These are phyloP conservation scores for Toxonevra muliebris DNA, from an alignment of 2,888 invertebrate genomes.

Conservation along the genomic window DNA sequence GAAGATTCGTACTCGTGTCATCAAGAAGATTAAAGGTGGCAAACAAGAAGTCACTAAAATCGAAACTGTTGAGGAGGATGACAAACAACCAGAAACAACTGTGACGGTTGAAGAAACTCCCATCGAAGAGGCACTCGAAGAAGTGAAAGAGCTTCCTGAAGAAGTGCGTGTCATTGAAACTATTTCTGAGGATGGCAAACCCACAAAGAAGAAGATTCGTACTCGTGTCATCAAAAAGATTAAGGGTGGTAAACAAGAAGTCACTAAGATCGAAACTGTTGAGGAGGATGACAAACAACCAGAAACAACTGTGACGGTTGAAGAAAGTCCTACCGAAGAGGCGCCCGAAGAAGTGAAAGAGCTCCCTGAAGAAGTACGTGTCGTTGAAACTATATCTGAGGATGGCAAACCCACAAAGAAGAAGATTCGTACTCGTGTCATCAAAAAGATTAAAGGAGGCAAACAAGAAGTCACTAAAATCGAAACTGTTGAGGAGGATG, in stretches of 20 bases:
- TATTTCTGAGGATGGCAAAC: constrained; percentile 41
- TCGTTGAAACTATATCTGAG: constrained; percentile 42
- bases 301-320: constrained; percentile 38
- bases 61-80: constrained; percentile 47
- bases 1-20: constrained; percentile 45
- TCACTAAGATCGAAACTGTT: constrained; percentile 44
- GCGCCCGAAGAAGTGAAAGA: constrained; percentile 11
- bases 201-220: constrained; percentile 44
- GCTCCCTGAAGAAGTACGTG: constrained; percentile 29
- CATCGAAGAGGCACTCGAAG: constrained; percentile 31
- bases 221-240: constrained; percentile 49
- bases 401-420: constrained; percentile 45
- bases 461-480: constrained; percentile 47
- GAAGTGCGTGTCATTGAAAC: constrained; percentile 44
- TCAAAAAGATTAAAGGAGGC: constrained; percentile 46
- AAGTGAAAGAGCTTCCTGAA: constrained; percentile 44
- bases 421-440: constrained; percentile 45
- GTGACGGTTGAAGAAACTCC: constrained; percentile 44
- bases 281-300: constrained; percentile 38
- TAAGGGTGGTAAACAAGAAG: constrained; percentile 47
- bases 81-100: constrained; percentile 43
- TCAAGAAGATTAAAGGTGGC: constrained; percentile 47
- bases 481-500: constrained; percentile 46
- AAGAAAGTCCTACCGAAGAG: constrained; percentile 40
- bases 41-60: constrained; percentile 48